These are phyloP conservation scores for Trichopria drosophilae DNA, from an alignment of 2,888 invertebrate genomes.

Conservation along the genomic window DNA sequence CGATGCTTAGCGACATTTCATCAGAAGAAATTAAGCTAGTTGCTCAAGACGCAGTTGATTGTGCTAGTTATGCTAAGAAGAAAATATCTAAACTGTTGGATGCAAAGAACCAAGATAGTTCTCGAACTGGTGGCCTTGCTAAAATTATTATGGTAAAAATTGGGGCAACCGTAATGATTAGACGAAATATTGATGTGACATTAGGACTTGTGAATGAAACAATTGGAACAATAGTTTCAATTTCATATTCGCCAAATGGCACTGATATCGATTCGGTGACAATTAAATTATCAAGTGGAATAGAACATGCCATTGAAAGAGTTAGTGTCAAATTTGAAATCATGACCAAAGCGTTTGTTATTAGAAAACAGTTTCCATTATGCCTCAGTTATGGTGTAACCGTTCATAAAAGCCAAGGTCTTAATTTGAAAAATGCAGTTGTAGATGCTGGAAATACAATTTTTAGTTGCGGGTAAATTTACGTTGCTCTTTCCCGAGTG, in stretches of 20 bases:
- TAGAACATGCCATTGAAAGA: slow-evolving; percentile 28
- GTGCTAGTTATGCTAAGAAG: slow-evolving; percentile 6
- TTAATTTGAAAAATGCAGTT: slow-evolving; percentile 36
- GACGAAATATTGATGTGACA: slow-evolving; percentile 39
- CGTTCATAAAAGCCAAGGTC: slow-evolving; percentile 39
- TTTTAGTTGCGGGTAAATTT: slow-evolving; percentile 34
- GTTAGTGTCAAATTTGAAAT: slow-evolving; percentile 37
- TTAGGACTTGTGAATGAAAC: slow-evolving; percentile 40
- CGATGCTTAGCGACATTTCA: slow-evolving; percentile 38
- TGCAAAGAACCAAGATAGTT: slow-evolving; percentile 32
- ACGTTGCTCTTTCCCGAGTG: slow-evolving; percentile 38
- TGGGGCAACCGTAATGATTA: slow-evolving; percentile 36
- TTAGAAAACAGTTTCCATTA: slow-evolving; percentile 38
- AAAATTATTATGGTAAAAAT: slow-evolving; percentile 24
- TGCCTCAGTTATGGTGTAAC: slow-evolving; percentile 38
- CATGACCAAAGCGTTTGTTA: slow-evolving; percentile 30
- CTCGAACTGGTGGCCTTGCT: slow-evolving; percentile 39
- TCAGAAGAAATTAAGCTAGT: slow-evolving; percentile 33
- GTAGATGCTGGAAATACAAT: slow-evolving; percentile 35
- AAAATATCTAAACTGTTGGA: slow-evolving; percentile 6
- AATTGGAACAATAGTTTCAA: slow-evolving; percentile 32
- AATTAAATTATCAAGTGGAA: slow-evolving; percentile 25
- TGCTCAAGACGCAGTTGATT: slow-evolving; percentile 10
- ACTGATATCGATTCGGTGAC: slow-evolving; percentile 27
- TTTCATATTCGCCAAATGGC: slow-evolving; percentile 14